A percentile compares a stretch with the other conserved stretches of the same genome.
Conservation (phyloP, 2,797 vertebrate genomes). For the Eidolon dupreanum region DNA sequence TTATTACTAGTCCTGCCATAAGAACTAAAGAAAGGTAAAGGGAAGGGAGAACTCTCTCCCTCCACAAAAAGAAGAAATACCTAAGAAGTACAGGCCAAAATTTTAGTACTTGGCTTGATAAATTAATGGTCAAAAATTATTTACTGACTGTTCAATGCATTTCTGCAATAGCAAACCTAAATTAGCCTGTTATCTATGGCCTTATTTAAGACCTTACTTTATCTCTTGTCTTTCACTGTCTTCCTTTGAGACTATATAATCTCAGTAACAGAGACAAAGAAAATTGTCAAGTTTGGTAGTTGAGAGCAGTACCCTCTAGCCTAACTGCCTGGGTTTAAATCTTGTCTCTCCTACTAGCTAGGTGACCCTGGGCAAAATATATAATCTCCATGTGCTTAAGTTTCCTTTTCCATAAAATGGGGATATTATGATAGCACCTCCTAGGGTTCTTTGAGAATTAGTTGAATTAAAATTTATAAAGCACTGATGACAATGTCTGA, state of each 20-base stretch:
- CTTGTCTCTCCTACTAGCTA: neutral
- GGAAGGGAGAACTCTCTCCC: neutral
- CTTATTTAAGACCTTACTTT: slow-evolving; percentile 12
- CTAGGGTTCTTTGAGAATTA: neutral
- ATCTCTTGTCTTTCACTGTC: neutral
- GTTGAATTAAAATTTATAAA: neutral
- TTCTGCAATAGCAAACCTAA: neutral
- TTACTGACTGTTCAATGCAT: neutral
- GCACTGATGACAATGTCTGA: neutral
- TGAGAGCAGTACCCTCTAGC: neutral
- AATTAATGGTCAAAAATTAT: neutral
- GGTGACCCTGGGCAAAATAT: neutral
- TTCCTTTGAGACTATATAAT: neutral
- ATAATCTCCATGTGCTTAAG: neutral
- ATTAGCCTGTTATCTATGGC: neutral
- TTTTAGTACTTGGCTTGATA: slow-evolving; percentile 7
- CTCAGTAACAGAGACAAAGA: neutral
- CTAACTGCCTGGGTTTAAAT: neutral
- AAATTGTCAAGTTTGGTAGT: neutral
- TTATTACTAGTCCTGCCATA: neutral
- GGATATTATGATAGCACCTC: neutral
- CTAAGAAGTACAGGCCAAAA: neutral
- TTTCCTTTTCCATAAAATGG: neutral
- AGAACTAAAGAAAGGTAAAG: too few species aligned
- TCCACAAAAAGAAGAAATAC: neutral